These are phyloP conservation scores for Mylabris phalerata DNA, from an alignment of 1,140 invertebrate species.

Conservation along the genomic window DNA sequence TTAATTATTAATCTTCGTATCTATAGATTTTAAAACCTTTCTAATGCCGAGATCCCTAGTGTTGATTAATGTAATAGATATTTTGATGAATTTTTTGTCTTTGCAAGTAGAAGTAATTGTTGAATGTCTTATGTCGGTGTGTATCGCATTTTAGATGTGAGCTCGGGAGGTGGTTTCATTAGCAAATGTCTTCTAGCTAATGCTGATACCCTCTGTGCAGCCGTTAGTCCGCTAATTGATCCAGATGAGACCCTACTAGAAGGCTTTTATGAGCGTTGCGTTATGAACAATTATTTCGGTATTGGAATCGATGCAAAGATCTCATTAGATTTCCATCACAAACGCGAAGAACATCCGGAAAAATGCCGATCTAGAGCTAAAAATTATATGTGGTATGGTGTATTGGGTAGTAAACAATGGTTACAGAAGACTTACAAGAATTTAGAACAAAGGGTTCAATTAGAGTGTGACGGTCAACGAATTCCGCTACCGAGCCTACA, in stretches of 20 bases:
- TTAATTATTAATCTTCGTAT: not conserved
- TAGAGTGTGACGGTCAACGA: constrained; percentile 87
- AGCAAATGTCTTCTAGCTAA: constrained; percentile 90
- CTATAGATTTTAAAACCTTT: too few species aligned
- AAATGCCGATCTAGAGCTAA: constrained; percentile 90
- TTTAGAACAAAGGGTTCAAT: constrained; percentile 86
- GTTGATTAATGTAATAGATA: too few species aligned
- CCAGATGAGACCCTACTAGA: constrained; percentile 83
- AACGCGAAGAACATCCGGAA: constrained; percentile 95
- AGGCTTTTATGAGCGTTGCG: constrained; percentile 88
- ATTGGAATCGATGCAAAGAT: constrained; percentile 99
- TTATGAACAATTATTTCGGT: constrained; percentile 99
- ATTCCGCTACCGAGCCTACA: constrained; percentile 90
- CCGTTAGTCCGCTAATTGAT: constrained; percentile 88
- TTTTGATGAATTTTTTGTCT: too few species aligned
- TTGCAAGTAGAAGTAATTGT: constrained; percentile 10
- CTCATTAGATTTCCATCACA: constrained; percentile 95
- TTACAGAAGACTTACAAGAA: constrained; percentile 91
- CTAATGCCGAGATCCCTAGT: too few species aligned
- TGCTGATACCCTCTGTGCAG: constrained; percentile 92
- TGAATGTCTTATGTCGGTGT: constrained; percentile 15
- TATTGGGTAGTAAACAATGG: constrained; percentile 88
- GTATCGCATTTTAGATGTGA: constrained; percentile 47
- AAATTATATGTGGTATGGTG: constrained; percentile 97
- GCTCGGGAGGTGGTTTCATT: constrained; percentile 67